Percentiles rank a stretch among this genome's conserved stretches.
These are phyloP conservation scores for Saxidomus purpurata DNA, from an alignment of 1,140 invertebrate genomes.

Conservation along the genomic window DNA sequence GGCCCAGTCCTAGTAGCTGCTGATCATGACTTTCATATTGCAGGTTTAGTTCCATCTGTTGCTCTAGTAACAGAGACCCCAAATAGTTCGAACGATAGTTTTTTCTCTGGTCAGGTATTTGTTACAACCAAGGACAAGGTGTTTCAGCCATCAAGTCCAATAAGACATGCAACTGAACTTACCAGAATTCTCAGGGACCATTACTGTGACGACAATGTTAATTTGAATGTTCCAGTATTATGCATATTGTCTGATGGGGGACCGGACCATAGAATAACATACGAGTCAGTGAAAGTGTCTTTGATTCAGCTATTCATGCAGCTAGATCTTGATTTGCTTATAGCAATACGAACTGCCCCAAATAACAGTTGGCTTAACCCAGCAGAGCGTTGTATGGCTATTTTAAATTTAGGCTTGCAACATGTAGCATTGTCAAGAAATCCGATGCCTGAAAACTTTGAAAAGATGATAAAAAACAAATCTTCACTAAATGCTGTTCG, in stretches of 20 bases:
- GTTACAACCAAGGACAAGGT: conserved; percentile 68
- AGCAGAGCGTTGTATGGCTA: background rate
- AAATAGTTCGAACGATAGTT: conserved; percentile 17
- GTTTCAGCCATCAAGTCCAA: conserved; percentile 66
- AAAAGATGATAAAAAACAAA: background rate
- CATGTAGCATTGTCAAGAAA: background rate
- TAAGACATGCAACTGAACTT: conserved; percentile 67
- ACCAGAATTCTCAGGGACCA: too few species aligned
- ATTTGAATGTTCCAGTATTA: background rate
- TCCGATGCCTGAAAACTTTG: too few species aligned
- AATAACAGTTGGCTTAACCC: conserved; percentile 29
- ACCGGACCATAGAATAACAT: conserved; percentile 15
- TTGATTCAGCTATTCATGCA: background rate
- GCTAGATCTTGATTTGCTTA: conserved; percentile 18
- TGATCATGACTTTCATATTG: conserved; percentile 66
- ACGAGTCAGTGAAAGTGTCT: conserved; percentile 24
- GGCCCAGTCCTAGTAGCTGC: conserved; percentile 41
- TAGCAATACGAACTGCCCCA: conserved; percentile 1
- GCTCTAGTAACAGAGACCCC: conserved; percentile 46
- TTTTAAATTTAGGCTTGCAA: background rate
- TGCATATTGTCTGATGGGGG: conserved; percentile 43
- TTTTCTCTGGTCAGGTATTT: conserved; percentile 65
- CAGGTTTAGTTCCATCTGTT: conserved; percentile 50
- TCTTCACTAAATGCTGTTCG: background rate
- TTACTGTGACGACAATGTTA: too few species aligned